Conservation (phyloP, 2,888 invertebrate genomes). For the Ctena decussata region DNA sequence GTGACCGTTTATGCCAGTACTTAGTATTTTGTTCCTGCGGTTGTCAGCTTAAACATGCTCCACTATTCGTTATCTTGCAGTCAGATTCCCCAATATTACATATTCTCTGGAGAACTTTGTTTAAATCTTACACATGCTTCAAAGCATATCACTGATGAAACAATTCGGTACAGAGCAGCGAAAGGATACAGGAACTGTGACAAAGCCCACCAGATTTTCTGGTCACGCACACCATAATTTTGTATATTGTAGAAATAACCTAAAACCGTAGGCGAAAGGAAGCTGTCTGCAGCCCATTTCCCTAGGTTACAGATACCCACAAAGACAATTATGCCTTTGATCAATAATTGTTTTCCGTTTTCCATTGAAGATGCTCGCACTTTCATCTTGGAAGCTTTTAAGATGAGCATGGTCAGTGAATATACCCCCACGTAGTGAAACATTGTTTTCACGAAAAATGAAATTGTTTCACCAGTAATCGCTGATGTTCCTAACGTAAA, state of each 20-base stretch:
- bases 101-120: no score
- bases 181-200: not conserved
- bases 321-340: not conserved
- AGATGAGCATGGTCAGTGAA: not conserved
- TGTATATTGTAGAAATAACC: not conserved
- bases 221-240: not conserved
- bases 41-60: no score
- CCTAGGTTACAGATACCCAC: not conserved
- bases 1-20: no score
- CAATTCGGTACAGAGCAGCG: not conserved
- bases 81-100: no score
- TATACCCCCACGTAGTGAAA: not conserved
- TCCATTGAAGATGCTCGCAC: not conserved
- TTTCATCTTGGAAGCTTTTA: not conserved
- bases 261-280: not conserved
- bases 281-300: not conserved
- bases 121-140: not conserved
- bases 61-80: no score
- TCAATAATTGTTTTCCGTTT: not conserved
- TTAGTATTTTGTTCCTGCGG: no score
- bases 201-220: not conserved
- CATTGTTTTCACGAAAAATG: not conserved
- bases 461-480: not conserved
- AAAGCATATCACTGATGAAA: not conserved
- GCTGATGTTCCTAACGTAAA: not conserved